Base-by-base conservation (phyloP, 2,113 vertebrate species). In the Polyodon spathula region DNA sequence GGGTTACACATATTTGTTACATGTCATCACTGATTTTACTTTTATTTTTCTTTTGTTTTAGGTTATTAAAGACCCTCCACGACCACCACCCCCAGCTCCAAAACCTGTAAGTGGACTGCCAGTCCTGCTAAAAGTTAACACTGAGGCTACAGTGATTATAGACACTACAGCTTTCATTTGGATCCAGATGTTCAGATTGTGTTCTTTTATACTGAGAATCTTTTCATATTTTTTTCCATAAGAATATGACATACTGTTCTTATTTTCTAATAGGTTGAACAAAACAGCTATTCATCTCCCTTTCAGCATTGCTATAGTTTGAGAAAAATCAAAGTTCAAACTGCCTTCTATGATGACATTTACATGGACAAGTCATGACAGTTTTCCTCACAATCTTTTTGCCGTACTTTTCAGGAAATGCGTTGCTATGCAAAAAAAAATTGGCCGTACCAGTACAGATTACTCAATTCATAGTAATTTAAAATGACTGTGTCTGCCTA, bases 1-100 rank as follows among this genome's bases (percentile, higher is more conserved):
- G 44, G 11, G 16, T 39, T 37, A 59, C 70, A 42, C 48, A 74
- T 64, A 67, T 71, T 74, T 76, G 73, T 63, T 73, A 70, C 58
- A 9, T 69, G 61, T 67, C 71, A 53, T 27, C 59, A 56, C 63
- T 71, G 14, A 76, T 2, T 6, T 43, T 73, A 67, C 58, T 61
- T 39, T 40, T 46, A 59, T 58, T 73, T 50, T 65, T 53, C 38
- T 67, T 74, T 66, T 60, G 56, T 76, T 72, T 56, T 77, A 98
- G 95, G 94, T 97, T 71, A 97, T 97, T 78, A 96, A 93, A 80
- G 93, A 96, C 78, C 93, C 91, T 7, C 92, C 93, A 37, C 91
- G 87, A 0, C 88, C 85, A 50, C 89, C 79, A 40, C 85, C 87
- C 0, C 15, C 89, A 39, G 78, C 84, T 57, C 93, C 90, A 1